phyloP scores from a whole-genome alignment of 2,797 vertebrate species.

The Podarcis siculus region DNA sequence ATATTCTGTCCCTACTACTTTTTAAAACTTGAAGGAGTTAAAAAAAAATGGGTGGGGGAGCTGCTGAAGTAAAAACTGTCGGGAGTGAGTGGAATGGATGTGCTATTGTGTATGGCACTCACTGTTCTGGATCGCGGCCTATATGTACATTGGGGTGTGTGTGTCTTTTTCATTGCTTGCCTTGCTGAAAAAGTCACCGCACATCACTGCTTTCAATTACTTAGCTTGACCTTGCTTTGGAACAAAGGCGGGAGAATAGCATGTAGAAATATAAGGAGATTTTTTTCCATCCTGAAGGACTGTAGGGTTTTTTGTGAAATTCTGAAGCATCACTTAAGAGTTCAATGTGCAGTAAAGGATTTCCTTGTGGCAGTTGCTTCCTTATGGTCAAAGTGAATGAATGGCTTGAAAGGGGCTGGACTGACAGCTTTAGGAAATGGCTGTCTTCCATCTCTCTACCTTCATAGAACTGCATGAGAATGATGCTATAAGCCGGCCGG shows the following conservation, averaged over 20 bases:
- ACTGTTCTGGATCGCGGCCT: background rate
- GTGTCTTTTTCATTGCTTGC: constrained; percentile 10
- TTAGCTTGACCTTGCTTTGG: constrained; percentile 40
- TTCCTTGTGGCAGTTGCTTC: background rate
- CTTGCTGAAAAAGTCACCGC: constrained; percentile 1
- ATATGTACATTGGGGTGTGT: background rate
- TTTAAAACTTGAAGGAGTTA: background rate
- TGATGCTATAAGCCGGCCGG: background rate
- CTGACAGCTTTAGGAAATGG: background rate
- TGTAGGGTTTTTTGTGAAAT: constrained; percentile 25
- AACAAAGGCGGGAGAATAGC: constrained; percentile 53
- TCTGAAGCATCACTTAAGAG: background rate
- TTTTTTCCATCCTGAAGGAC: constrained; percentile 36
- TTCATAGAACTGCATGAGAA: background rate
- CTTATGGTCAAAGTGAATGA: constrained; percentile 25
- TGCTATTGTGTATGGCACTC: background rate
- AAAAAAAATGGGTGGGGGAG: background rate
- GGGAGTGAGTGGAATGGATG: background rate
- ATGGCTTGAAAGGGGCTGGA: background rate
- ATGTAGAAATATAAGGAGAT: constrained; percentile 34
- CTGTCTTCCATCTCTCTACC: constrained; percentile 21
- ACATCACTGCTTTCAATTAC: constrained; percentile 41
- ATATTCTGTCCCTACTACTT: background rate
- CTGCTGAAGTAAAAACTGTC: background rate
- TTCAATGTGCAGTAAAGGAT: constrained; percentile 15